Conservation (phyloP, 1,140 invertebrate genomes). For the Lasioglossum albipes region DNA sequence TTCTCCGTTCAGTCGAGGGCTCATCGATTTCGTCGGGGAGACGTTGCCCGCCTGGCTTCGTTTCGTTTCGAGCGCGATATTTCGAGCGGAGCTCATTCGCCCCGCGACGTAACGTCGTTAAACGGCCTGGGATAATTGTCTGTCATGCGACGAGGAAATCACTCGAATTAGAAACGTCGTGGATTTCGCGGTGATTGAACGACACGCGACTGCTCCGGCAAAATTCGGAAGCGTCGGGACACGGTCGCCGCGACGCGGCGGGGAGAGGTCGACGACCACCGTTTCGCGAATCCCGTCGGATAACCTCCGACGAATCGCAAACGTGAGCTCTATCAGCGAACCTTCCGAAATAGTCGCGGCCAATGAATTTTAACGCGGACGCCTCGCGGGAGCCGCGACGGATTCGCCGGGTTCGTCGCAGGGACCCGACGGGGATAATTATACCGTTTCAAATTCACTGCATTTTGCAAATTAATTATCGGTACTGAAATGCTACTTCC, state of each 20-base stretch:
- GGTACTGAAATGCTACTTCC: no score
- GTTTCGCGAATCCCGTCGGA: neutral
- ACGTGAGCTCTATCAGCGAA: neutral
- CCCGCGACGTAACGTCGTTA: slow-evolving; percentile 29
- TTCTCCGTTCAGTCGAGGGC: slow-evolving; percentile 8
- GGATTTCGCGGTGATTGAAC: slow-evolving; percentile 5
- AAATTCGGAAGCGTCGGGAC: slow-evolving; percentile 4
- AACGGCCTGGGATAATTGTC: slow-evolving; percentile 19
- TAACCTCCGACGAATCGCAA: neutral
- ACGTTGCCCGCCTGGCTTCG: slow-evolving; percentile 29
- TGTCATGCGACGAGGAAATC: neutral
- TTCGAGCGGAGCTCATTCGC: slow-evolving; percentile 24
- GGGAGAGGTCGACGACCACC: slow-evolving; percentile 19
- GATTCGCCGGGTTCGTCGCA: neutral
- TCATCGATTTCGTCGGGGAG: slow-evolving; percentile 60
- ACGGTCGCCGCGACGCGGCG: no score
- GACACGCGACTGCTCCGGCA: neutral
- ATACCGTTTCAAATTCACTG: no score
- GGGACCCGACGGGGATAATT: no score
- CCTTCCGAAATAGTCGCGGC: neutral
- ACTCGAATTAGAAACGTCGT: slow-evolving; percentile 27
- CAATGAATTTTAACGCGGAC: slow-evolving; percentile 7
- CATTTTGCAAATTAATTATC: no score
- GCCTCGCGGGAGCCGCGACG: neutral
- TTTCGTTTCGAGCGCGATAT: slow-evolving; percentile 54